phyloP scores from a whole-genome alignment of 1,140 invertebrate genomes.

The Homarus americanus region DNA sequence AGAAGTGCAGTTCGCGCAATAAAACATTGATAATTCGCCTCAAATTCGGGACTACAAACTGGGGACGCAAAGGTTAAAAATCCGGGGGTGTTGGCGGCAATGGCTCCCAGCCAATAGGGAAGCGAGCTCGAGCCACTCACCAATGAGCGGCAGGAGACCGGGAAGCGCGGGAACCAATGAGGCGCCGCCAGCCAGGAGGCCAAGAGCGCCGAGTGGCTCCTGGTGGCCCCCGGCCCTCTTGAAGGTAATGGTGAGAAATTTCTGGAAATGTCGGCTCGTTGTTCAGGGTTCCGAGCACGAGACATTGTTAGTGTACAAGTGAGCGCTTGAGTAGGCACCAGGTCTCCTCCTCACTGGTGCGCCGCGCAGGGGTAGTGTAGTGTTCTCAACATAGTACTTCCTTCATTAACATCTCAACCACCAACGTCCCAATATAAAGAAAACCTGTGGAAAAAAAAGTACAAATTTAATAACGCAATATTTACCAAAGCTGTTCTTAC shows the following conservation, averaged over 20 bases:
- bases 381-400: no score
- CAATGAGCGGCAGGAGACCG: background rate
- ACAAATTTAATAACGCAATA: no score
- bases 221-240: background rate
- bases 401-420: no score
- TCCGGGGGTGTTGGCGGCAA: background rate
- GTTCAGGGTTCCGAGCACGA: background rate
- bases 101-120: background rate
- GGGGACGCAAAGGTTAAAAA: conserved; percentile 6
- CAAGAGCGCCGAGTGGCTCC: background rate
- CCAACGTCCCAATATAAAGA: no score
- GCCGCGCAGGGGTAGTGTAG: no score
- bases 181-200: background rate
- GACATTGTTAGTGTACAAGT: background rate
- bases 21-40: background rate
- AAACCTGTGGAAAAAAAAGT: no score
- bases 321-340: background rate
- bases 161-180: background rate
- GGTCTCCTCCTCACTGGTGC: background rate
- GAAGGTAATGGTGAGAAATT: conserved; percentile 9
- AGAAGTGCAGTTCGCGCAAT: background rate
- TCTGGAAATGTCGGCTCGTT: conserved; percentile 5
- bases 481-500: no score
- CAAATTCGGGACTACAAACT: background rate
- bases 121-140: background rate